Evolutionary conservation across 2,888 invertebrate species (phyloP).

Genomic region (Eulithis testata): DNA sequence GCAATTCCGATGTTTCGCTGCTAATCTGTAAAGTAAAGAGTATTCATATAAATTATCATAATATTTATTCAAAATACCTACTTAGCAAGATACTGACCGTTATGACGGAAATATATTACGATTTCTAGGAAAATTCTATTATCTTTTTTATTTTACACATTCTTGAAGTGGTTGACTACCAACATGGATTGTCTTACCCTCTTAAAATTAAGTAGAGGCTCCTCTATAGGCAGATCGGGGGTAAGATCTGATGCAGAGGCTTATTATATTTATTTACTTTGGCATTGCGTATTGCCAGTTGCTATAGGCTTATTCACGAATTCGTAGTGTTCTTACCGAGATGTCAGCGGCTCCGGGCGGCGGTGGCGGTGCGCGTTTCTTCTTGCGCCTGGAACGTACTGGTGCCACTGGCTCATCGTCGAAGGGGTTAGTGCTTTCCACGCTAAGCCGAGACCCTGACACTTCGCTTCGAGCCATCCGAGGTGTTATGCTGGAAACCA

Average conservation of each 20-base stretch:
- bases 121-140: too few species aligned
- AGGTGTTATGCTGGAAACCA: conserved; percentile 63
- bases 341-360: conserved; percentile 52
- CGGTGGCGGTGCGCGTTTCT: conserved; percentile 86
- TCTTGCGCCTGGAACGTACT: conserved; percentile 84
- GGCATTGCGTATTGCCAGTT: not conserved
- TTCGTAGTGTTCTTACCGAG: conserved; percentile 50
- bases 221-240: too few species aligned
- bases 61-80: too few species aligned
- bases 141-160: too few species aligned
- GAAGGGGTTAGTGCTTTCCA: conserved; percentile 86
- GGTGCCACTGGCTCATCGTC: conserved; percentile 83
- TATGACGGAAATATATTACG: too few species aligned
- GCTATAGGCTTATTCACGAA: not conserved
- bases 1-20: conserved; percentile 60
- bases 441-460: conserved; percentile 83
- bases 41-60: not conserved
- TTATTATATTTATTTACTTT: not conserved
- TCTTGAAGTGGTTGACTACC: too few species aligned
- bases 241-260: too few species aligned
- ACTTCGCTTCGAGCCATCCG: conserved; percentile 77
- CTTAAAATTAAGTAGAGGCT: too few species aligned
- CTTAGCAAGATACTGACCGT: too few species aligned
- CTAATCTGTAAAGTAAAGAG: conserved; percentile 57
- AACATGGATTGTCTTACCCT: too few species aligned